A percentile compares a stretch with the other conserved stretches of the same genome.
Evolutionary conservation across 1,140 invertebrate species (phyloP).

Genomic region (Magallana gigas): DNA sequence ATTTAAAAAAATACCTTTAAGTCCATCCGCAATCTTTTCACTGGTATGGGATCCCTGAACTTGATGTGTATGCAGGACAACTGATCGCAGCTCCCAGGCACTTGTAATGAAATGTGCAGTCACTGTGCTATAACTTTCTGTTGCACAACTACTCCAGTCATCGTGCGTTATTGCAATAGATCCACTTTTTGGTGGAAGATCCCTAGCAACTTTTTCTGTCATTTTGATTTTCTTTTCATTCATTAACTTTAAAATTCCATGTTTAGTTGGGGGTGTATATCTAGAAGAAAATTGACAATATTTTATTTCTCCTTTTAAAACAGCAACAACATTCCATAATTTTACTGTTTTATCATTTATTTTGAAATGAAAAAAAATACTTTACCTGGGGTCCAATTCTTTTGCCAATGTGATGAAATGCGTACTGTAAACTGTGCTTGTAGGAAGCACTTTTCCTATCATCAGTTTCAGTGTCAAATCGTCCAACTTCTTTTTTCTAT

Average conservation of each 20-base stretch:
- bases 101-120: slow-evolving; percentile 36
- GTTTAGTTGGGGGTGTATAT: not conserved
- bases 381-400: slow-evolving; percentile 19
- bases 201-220: not conserved
- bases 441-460: slow-evolving; percentile 10
- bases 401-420: not conserved
- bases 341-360: not conserved
- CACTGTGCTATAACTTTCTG: slow-evolving; percentile 40
- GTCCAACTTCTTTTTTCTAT: slow-evolving; percentile 7
- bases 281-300: too few species aligned
- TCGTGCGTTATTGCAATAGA: slow-evolving; percentile 18
- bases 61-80: slow-evolving; percentile 42
- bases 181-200: not conserved
- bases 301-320: not conserved
- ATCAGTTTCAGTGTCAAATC: not conserved
- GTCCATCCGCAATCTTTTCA: slow-evolving; percentile 42
- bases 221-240: not conserved
- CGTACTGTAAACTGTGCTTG: not conserved
- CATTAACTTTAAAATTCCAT: not conserved
- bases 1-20: not conserved
- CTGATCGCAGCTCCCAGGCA: slow-evolving; percentile 31
- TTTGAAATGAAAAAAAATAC: not conserved
- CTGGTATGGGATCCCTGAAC: slow-evolving; percentile 26
- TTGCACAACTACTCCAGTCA: slow-evolving; percentile 31
- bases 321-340: not conserved